Evolutionary conservation across 2,113 vertebrate species (phyloP), one percentile per base, ranked within the genome.

Genomic region (Genyomyrus donnyi): DNA sequence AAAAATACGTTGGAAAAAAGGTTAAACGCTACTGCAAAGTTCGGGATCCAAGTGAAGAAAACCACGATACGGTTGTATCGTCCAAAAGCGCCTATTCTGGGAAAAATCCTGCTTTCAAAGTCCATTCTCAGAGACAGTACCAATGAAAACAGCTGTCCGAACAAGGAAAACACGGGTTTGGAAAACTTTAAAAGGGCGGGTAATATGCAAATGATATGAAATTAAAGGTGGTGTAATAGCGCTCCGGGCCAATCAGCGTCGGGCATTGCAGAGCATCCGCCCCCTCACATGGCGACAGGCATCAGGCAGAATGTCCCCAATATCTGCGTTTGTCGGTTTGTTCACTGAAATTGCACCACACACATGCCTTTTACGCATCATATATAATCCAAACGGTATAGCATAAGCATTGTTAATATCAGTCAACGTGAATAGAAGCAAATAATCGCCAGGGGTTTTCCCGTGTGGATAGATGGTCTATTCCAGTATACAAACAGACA

Each of bases 1-100:
- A 94, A 95, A 17, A 97, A 95, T 13, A 95, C 85, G 91, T 96
- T 94, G 62, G 94, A 95, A 84, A 95, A 94, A 13, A 96, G 92
- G 4, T 95, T 96, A 66, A 97, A 86, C 52, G 94, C 96, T 90
- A 97, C 94, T 0, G 93, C 96, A 84, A 96, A 94, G 93, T 93
- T 94, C 0, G 96, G 96, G n/a, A 96, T 92, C 96, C 96, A 96
- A 74, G 94, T 95, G 90, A 95, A 96, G 0, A 93, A 88, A 0
- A 95, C 95, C 58, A 96, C 93, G 0, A 95, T 88, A 3, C 96
- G 93, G 91, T 95, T 95, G 66, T 94, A 96, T 70, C 94, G 95
- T 0, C 97, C 96, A 11, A 94, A 97, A 17, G 96, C 96, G 5
- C 96, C 96, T 7, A 92, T 91, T 45, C 85, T 91, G 0, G 95